Base-by-base conservation (phyloP, 2,797 vertebrate species). In the Sebastes glaucus region DNA sequence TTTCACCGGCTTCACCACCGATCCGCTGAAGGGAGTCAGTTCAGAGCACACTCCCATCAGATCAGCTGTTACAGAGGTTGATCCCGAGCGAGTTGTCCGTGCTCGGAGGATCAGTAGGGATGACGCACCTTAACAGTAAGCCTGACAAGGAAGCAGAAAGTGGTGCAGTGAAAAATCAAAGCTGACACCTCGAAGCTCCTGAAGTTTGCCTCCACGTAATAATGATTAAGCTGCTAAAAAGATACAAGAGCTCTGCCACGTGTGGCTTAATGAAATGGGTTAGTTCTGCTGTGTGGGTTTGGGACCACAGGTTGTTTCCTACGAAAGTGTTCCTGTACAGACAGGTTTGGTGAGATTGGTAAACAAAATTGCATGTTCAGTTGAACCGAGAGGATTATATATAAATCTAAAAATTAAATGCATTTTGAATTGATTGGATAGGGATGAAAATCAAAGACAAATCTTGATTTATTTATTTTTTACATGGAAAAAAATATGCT, bases 111-210 rank as follows among this genome's bases (percentile, higher is more conserved):
- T 89, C 88, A 85, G 64, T 14, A 4, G 14, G 79, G 90, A 77
- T 88, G 72, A 87, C 80, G 72, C 71, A 74, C 72, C 60, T 91
- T 86, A 68, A 76, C 74, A 46, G 53, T 86, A 80, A 91, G 65
- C 83, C 71, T 1, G 32, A 23, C 72, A 56, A 55, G 23, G 59
- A 55, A 46, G 65, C 16, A 64, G 80, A 78, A 74, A 71, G 87
- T 70, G 75, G 30, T 25, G 46, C 7, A 5, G 25, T 81, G 88
- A 81, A 60, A 84, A 84, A 93, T 90, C 74, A n/a, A 84, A 83
- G 78, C 32, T 81, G 92, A 92, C 91, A 86, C 68, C 53, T 71
- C 14, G n/a, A 82, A 77, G 89, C 62, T 68, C 33, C 75, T 83
- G 61, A 78, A 55, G 76, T 77, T 74, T 77, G 18, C 57, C 67